Conservation (phyloP, 1,140 invertebrate species). For the Catajapyx aquilonaris region DNA sequence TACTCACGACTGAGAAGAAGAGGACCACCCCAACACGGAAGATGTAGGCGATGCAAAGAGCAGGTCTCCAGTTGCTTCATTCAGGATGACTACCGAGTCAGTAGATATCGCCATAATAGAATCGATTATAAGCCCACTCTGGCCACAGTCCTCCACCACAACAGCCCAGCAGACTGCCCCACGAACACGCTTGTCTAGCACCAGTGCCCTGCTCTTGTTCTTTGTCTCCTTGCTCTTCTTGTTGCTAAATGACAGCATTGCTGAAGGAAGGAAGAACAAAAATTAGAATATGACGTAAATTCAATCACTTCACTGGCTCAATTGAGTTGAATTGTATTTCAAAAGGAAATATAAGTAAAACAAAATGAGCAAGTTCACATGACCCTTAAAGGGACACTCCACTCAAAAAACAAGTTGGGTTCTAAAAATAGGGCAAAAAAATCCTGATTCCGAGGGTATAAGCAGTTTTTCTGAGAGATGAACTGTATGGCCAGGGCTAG, state of each 20-base stretch:
- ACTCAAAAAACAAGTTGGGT: no score
- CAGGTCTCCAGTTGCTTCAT: conserved; percentile 58
- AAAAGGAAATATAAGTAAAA: conserved; percentile 3
- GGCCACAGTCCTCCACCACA: conserved; percentile 43
- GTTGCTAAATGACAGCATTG: conserved; percentile 42
- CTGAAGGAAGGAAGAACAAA: conserved; percentile 19
- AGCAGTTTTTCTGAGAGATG: no score
- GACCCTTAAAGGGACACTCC: no score
- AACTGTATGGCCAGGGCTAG: no score
- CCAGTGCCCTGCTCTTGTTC: conserved; percentile 17
- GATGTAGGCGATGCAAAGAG: conserved; percentile 72
- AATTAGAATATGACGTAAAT: no score
- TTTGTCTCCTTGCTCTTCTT: conserved; percentile 47
- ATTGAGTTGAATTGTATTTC: conserved; percentile 5
- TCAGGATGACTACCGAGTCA: conserved; percentile 69
- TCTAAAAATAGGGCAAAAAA: no score
- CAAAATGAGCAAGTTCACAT: no score
- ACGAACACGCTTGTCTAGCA: conserved; percentile 17
- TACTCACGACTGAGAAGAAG: no score
- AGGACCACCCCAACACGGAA: no score
- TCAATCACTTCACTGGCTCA: conserved; percentile 4
- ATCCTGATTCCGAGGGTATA: no score
- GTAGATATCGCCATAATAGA: conserved; percentile 71
- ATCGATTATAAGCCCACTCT: conserved; percentile 42
- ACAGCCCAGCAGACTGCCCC: conserved; percentile 63